Conservation (phyloP, 2,888 invertebrate species). For the Tethea ocularis region DNA sequence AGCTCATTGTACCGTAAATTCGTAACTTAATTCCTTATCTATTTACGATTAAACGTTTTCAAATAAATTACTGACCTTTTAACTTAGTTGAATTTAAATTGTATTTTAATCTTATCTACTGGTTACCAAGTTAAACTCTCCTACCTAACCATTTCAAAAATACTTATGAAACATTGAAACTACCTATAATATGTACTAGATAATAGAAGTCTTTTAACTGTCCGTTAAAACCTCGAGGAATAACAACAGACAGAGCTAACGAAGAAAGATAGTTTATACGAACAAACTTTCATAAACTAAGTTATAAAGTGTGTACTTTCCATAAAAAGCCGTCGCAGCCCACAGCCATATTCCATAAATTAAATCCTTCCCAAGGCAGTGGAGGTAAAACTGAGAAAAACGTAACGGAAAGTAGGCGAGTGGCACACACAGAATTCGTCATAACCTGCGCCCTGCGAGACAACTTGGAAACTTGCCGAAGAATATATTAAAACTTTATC, state of each 20-base stretch:
- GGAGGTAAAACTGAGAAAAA: slow-evolving; percentile 44
- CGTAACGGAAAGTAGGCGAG: slow-evolving; percentile 41
- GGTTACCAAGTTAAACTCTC: not conserved
- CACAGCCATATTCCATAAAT: slow-evolving; percentile 43
- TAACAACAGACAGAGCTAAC: slow-evolving; percentile 13
- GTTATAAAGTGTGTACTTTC: slow-evolving; percentile 32
- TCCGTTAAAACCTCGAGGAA: slow-evolving; percentile 12
- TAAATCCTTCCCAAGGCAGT: slow-evolving; percentile 45
- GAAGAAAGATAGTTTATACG: slow-evolving; percentile 26
- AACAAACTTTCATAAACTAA: slow-evolving; percentile 35
- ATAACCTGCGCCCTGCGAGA: slow-evolving; percentile 63
- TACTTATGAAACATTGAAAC: too few relatives aligned
- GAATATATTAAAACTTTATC: slow-evolving; percentile 84
- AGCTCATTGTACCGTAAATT: slow-evolving; percentile 34
- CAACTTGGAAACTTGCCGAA: slow-evolving; percentile 73
- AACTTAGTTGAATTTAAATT: slow-evolving; percentile 23
- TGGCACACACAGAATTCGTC: slow-evolving; percentile 59
- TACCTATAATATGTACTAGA: too few relatives aligned
- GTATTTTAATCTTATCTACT: slow-evolving; percentile 5
- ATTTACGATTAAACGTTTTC: slow-evolving; percentile 41
- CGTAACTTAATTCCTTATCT: slow-evolving; percentile 33
- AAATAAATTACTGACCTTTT: slow-evolving; percentile 37
- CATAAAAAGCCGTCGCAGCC: slow-evolving; percentile 30
- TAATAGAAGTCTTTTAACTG: not conserved
- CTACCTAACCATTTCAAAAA: not conserved